Evolutionary conservation across 2,113 vertebrate species (phyloP), one percentile per base, ranked within the genome.

Genomic region (Empidonax alnorum): DNA sequence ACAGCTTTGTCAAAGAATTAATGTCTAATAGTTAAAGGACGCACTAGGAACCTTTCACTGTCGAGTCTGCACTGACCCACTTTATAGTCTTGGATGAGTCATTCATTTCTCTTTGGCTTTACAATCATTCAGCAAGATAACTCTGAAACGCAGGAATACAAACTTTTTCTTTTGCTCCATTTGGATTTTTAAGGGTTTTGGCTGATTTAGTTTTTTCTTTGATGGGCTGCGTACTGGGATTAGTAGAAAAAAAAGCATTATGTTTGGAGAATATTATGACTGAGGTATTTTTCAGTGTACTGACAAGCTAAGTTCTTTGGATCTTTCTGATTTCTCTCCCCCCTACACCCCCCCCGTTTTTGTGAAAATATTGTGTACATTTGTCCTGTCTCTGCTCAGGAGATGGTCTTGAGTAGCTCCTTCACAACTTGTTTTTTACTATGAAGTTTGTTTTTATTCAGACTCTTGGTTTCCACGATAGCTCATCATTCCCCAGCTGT

Each of bases 51-150:
- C 56, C 33, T 66, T 73, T 65, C 22, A 53, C n/a, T 83, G 33
- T 75, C 52, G 37, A 69, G 12, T 66, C 30, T 71, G 14, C 42
- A 28, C 50, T 85, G 50, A 93, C 79, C 47, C 74, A 37, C 65
- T 87, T 93, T 44, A 69, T 42, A n/a, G 17, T 63, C 74, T 73
- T 90, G 46, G 33, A 76, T 69, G n/a, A 90, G 50, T 77, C 37
- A 76, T 74, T 92, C 10, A 59, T 82, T 65, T 95, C 49, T 68
- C 62, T 89, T 68, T 73, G 16, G 31, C 25, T 87, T 73, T 71
- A 33, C 9, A 63, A 35, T 69, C 33, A 39, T 35, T 87, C 63
- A 90, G 37, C 14, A 87, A 85, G 16, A 24, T 42, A 72, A 27
- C n/a, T 59, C 31, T 21, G 16, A 93, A 83, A 85, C 55, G 3